Evolutionary conservation across 2,888 invertebrate genomes (phyloP), one percentile per base, ranked within the genome.

Genomic region (Hirtodrosophila cameraria): DNA sequence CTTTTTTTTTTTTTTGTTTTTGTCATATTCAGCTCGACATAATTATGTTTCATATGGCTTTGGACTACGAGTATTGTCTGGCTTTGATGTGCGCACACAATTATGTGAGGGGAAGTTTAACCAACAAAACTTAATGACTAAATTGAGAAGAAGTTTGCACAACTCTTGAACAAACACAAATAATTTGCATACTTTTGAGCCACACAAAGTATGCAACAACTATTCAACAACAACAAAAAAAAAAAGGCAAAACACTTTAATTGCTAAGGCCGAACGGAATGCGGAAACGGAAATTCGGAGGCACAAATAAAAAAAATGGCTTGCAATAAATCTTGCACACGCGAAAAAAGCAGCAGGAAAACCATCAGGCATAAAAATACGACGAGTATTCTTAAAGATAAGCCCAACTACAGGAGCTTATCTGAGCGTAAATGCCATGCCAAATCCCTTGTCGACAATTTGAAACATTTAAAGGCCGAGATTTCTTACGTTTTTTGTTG

Each of bases 391-490:
- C 75, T 83, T 66, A 59, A 61, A 86, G 87, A 88, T 87, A 86
- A 87, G 75, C 78, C 78, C 72, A 84, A 79, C 76, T 82, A 87
- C 69, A 75, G 73, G 65, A 71, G 79, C 88, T 87, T 87, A 87
- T 88, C 88, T 77, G 69, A 49, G 70, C 75, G 71, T 74, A 85
- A 87, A 87, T 81, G 73, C 83, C 76, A 67, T 61, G 70, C 69
- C 76, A 86, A 89, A 87, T 89, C 89, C 82, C 86, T 76, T 82
- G 89, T 87, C 75, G 84, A 82, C 88, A 81, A 89, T 88, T 87
- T 87, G 78, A 88, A 89, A 82, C 86, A 89, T 87, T 88, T 86
- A 88, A 87, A 86, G 54, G 46, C 77, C 49, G 65, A 69, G 86
- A 76, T 80, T n/a, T n/a, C n/a, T n/a, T n/a, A n/a, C n/a, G n/a